Evolutionary conservation across 2,113 vertebrate species (phyloP), one percentile per base, ranked within the genome.

Genomic region (Periophthalmodon schlosseri): DNA sequence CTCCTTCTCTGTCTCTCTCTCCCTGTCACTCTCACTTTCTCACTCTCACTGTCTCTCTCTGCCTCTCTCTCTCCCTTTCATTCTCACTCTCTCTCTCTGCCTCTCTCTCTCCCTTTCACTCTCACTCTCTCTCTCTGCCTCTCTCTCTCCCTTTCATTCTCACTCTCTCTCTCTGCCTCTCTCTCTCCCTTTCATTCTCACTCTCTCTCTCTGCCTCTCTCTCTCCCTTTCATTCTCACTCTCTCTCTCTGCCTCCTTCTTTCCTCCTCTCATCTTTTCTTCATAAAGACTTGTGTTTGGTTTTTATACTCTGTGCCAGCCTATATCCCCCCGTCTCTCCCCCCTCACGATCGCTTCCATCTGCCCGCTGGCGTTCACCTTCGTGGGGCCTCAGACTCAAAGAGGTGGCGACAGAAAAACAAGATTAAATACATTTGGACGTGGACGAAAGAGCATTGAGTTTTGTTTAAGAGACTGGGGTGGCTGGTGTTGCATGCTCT

Each of bases 311-410:
- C 20, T 5, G 46, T 67, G 80, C 78, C 84, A 86, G 50, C 76
- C 72, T 73, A 5, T 78, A 68, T 69, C 69, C 68, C 78, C 75
- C 76, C 54, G n/a, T 73, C 73, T 63, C 74, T 86, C 80, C 86
- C 75, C 75, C 79, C 69, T 75, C 86, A 69, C 77, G 21, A 77
- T 85, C 47, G 58, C 78, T 83, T 89, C 69, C 84, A 80, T 89
- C 79, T 84, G 85, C 72, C 69, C 47, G 63, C 81, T 82, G 57
- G 82, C 71, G 79, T 74, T 71, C 64, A 50, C 75, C 56, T 77
- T 74, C 69, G 33, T n/a, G 34, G 54, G 67, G 47, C 61, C 56
- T 76, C 72, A 69, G 65, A 77, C 60, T 73, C 72, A 78, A 80
- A 68, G 78, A 49, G 1, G 58, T 44, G 67, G 77, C 65, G 81